Percentiles rank a stretch among this genome's conserved stretches.
These are phyloP conservation scores for Enteromius fasciolatus DNA, from an alignment of 2,797 vertebrate genomes.

Conservation along the genomic window DNA sequence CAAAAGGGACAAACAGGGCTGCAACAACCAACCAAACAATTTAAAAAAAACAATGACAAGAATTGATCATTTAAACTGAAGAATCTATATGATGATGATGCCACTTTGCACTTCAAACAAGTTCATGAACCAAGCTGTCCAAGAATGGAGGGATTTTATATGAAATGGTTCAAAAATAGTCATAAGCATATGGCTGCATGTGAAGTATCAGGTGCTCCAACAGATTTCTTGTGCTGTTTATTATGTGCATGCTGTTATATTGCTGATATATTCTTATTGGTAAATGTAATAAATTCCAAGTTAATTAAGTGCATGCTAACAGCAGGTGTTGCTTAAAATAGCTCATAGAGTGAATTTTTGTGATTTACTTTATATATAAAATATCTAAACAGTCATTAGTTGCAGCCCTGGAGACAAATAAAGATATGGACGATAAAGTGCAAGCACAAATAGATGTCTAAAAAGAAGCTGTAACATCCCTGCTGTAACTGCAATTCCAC, in stretches of 20 bases:
- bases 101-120: background rate
- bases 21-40: background rate
- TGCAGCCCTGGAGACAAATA: constrained; percentile 35
- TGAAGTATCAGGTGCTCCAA: background rate
- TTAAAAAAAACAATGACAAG: background rate
- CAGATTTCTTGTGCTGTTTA: constrained; percentile 5
- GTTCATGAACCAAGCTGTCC: background rate
- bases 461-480: background rate
- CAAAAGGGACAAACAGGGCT: background rate
- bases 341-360: background rate
- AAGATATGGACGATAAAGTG: constrained; percentile 32
- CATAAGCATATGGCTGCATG: constrained; percentile 14
- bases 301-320: constrained; percentile 7
- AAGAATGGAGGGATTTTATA: background rate
- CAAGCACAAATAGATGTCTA: constrained; percentile 36
- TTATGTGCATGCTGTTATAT: constrained; percentile 15
- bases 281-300: constrained; percentile 10
- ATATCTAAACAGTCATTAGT: background rate
- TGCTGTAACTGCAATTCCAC: background rate
- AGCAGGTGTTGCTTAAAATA: background rate
- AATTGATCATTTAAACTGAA: background rate
- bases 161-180: background rate
- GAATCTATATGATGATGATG: background rate
- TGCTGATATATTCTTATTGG: background rate
- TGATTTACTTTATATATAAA: background rate